Conservation (phyloP, 2,888 invertebrate species). For the Agrilus mali region DNA sequence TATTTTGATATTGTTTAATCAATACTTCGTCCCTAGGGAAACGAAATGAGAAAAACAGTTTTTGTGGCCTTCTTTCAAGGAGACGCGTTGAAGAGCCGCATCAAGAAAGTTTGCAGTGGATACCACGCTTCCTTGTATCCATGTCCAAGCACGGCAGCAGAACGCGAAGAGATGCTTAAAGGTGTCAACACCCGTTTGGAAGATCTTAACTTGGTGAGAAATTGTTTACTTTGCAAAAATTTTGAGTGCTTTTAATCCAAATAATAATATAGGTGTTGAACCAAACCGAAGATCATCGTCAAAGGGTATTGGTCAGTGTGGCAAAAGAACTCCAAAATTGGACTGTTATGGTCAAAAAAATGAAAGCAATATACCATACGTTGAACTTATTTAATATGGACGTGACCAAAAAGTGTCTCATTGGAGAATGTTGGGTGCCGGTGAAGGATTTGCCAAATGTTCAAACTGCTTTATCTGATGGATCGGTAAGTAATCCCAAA, state of each 20-base stretch:
- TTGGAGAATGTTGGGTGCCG: slow-evolving; percentile 85
- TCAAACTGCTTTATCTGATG: slow-evolving; percentile 64
- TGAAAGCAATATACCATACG: slow-evolving; percentile 91
- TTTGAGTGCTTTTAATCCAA: not conserved
- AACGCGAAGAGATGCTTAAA: slow-evolving; percentile 77
- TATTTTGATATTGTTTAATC: not conserved
- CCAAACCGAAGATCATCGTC: slow-evolving; percentile 80
- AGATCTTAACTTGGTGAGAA: slow-evolving; percentile 62
- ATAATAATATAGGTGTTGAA: slow-evolving; percentile 70
- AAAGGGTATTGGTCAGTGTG: slow-evolving; percentile 70
- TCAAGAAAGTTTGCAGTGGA: slow-evolving; percentile 86
- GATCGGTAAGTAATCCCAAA: slow-evolving; percentile 48
- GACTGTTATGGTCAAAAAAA: slow-evolving; percentile 75
- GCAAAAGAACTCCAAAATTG: slow-evolving; percentile 80
- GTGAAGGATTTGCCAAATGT: slow-evolving; percentile 54
- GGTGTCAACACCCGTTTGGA: slow-evolving; percentile 80
- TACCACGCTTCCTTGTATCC: slow-evolving; percentile 87
- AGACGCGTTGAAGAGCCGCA: slow-evolving; percentile 75
- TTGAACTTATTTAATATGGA: slow-evolving; percentile 88
- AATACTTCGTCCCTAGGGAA: slow-evolving; percentile 47
- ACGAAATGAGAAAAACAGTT: slow-evolving; percentile 76
- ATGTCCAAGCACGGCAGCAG: slow-evolving; percentile 73
- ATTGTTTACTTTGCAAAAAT: slow-evolving; percentile 4
- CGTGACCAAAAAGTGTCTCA: slow-evolving; percentile 78
- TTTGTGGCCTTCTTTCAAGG: slow-evolving; percentile 85